Percentiles rank a stretch among this genome's conserved stretches.
phyloP scores from a whole-genome alignment of 2,797 vertebrate species.

The Poecile montanus region DNA sequence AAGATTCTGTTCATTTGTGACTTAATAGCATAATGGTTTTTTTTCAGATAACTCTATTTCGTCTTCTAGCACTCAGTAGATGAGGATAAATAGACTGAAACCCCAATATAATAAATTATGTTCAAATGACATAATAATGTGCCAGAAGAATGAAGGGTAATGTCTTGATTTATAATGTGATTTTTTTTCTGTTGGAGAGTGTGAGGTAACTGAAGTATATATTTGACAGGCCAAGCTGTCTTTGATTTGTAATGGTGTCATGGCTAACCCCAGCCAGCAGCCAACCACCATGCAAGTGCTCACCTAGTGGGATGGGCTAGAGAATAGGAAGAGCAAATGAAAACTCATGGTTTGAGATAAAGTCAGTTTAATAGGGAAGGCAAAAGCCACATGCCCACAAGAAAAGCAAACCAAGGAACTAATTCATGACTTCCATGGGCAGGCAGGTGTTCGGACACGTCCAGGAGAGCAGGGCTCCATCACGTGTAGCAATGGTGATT shows the following conservation, averaged over 20 bases:
- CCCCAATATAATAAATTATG: conserved; percentile 50
- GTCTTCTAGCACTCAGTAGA: background rate
- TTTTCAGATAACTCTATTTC: conserved; percentile 6
- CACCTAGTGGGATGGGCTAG: too few relatives aligned
- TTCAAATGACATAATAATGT: conserved; percentile 37
- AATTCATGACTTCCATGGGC: background rate
- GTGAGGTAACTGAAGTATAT: conserved; percentile 44
- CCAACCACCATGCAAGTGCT: too few relatives aligned
- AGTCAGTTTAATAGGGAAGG: background rate
- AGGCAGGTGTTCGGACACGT: background rate
- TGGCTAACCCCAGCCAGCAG: background rate
- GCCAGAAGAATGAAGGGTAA: conserved; percentile 57
- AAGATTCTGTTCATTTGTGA: background rate
- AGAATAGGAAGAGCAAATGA: background rate
- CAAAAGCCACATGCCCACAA: background rate
- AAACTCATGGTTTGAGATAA: background rate
- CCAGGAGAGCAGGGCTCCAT: background rate
- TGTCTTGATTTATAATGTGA: conserved; percentile 54
- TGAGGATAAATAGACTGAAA: conserved; percentile 61
- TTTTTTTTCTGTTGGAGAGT: conserved; percentile 24
- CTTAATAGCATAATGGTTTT: background rate
- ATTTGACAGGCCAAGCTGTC: conserved; percentile 42
- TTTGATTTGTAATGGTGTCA: conserved; percentile 41
- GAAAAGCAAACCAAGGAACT: background rate
- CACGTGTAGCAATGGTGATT: background rate